These are phyloP conservation scores for Eledone cirrhosa DNA, from an alignment of 2,888 invertebrate genomes.

Conservation along the genomic window DNA sequence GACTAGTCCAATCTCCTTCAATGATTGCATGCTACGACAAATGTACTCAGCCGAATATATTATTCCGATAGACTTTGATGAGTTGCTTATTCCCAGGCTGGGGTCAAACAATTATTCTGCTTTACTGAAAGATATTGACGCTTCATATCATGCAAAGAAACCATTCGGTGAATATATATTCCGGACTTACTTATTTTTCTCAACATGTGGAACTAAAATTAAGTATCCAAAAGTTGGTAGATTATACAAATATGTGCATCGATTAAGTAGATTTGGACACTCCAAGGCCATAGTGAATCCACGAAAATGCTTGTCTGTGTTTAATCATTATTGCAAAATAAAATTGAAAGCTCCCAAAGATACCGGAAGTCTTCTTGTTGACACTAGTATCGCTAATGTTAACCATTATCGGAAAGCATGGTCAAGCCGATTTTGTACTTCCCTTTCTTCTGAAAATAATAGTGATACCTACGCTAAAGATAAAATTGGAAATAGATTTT, in stretches of 20 bases:
- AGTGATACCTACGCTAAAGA: background rate
- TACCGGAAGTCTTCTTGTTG: background rate
- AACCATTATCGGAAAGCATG: background rate
- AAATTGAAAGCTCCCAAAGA: background rate
- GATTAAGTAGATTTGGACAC: background rate
- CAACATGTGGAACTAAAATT: background rate
- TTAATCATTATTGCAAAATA: slow-evolving; percentile 13
- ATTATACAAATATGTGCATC: background rate
- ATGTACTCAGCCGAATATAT: slow-evolving; percentile 9
- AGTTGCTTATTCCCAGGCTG: background rate
- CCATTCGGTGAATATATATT: background rate
- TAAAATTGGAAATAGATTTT: background rate
- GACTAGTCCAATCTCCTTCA: slow-evolving; percentile 23
- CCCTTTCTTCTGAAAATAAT: background rate
- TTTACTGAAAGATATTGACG: background rate
- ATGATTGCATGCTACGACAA: slow-evolving; percentile 17
- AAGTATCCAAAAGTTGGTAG: background rate
- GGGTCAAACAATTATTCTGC: background rate
- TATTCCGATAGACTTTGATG: slow-evolving; percentile 23
- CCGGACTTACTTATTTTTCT: background rate
- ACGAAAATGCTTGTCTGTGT: slow-evolving; percentile 3
- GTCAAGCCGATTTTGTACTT: background rate
- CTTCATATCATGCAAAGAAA: background rate
- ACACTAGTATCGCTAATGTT: background rate
- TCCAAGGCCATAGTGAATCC: slow-evolving; percentile 18